Conservation (phyloP, 2,113 vertebrate species). For the Pollimyrus isidori region DNA sequence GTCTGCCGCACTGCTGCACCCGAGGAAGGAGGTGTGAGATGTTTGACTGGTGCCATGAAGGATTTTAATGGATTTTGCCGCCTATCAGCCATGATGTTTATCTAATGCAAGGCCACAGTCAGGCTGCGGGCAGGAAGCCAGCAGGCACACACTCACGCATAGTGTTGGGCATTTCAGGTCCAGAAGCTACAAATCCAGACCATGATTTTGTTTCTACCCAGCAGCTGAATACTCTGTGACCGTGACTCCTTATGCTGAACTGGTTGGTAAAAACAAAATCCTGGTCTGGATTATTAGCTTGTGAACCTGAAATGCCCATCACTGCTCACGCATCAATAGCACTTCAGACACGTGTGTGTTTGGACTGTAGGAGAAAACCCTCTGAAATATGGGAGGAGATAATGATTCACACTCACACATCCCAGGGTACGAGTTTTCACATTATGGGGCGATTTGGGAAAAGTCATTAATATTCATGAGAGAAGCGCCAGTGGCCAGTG, state of each 20-base stretch:
- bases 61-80: not conserved
- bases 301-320: too few relatives aligned
- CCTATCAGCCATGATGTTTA: not conserved
- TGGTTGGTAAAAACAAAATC: too few relatives aligned
- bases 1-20: conserved; percentile 19
- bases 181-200: too few relatives aligned
- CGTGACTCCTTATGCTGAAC: too few relatives aligned
- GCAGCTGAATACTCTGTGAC: too few relatives aligned
- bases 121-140: not conserved
- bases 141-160: not conserved
- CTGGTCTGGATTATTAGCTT: too few relatives aligned
- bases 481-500: too few relatives aligned
- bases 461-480: too few relatives aligned
- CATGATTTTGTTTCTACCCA: too few relatives aligned
- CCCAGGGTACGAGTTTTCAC: too few relatives aligned
- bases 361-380: not conserved
- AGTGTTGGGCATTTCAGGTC: too few relatives aligned
- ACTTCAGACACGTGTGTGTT: not conserved
- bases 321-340: not conserved
- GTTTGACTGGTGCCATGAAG: not conserved
- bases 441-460: too few relatives aligned
- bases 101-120: not conserved
- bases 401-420: not conserved
- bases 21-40: not conserved
- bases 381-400: not conserved